A percentile compares a stretch with the other conserved stretches of the same genome.
These are phyloP conservation scores for Latheticus oryzae DNA, from an alignment of 2,888 invertebrate genomes.

Conservation along the genomic window DNA sequence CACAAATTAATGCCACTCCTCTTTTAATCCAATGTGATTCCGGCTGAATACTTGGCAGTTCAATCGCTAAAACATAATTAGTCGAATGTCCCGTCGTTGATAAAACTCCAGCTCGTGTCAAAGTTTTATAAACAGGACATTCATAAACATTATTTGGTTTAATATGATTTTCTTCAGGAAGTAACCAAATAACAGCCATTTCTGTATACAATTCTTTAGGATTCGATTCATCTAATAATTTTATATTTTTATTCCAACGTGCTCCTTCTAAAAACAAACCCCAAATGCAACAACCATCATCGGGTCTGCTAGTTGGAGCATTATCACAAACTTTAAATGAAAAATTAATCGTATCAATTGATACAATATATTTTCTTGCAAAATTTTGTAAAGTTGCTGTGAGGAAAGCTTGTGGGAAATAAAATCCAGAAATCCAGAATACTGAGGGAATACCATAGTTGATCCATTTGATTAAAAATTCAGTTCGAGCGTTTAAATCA, in stretches of 20 bases:
- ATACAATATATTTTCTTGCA: slow-evolving; percentile 80
- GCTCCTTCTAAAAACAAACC: slow-evolving; percentile 82
- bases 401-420: slow-evolving; percentile 87
- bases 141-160: slow-evolving; percentile 68
- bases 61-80: slow-evolving; percentile 74
- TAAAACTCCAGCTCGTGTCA: slow-evolving; percentile 72
- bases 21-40: slow-evolving; percentile 73
- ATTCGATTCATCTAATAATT: slow-evolving; percentile 71
- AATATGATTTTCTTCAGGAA: slow-evolving; percentile 74
- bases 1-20: slow-evolving; percentile 72
- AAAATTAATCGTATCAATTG: slow-evolving; percentile 79
- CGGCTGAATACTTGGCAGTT: slow-evolving; percentile 69
- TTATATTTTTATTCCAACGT: slow-evolving; percentile 74
- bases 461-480: slow-evolving; percentile 76
- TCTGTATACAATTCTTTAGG: slow-evolving; percentile 80
- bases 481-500: slow-evolving; percentile 73
- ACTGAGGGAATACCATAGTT: slow-evolving; percentile 75
- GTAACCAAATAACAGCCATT: slow-evolving; percentile 77
- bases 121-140: slow-evolving; percentile 76
- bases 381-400: slow-evolving; percentile 87
- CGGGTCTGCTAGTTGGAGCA: slow-evolving; percentile 66
- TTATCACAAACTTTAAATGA: slow-evolving; percentile 69
- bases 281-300: slow-evolving; percentile 74
- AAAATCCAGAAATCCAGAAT: slow-evolving; percentile 89
- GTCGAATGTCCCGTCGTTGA: slow-evolving; percentile 79